Evolutionary conservation across 2,888 invertebrate species (phyloP).

Genomic region (Pachymerium ferrugineum): DNA sequence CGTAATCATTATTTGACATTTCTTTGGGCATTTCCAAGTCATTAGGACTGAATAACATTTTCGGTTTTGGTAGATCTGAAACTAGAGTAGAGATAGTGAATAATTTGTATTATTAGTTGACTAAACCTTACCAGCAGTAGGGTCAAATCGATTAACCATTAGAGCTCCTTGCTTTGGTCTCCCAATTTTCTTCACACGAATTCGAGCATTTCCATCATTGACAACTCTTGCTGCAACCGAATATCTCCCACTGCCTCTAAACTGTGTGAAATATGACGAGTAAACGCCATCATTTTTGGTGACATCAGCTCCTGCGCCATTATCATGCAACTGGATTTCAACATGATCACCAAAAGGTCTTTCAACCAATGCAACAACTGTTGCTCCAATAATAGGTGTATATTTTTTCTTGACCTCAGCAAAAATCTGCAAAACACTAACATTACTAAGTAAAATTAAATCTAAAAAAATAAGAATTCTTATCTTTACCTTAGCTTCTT

Average conservation of each 20-base stretch:
- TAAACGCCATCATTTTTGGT: slow-evolving; percentile 45
- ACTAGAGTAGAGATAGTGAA: not conserved
- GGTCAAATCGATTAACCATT: not conserved
- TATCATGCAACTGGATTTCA: slow-evolving; percentile 39
- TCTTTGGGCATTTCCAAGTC: not conserved
- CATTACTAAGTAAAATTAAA: not conserved
- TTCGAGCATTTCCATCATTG: slow-evolving; percentile 38
- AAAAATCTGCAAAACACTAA: slow-evolving; percentile 35
- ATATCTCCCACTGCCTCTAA: slow-evolving; percentile 42
- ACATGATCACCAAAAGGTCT: slow-evolving; percentile 38
- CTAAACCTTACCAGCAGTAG: not conserved
- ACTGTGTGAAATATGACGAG: slow-evolving; percentile 43
- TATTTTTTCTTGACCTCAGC: slow-evolving; percentile 40
- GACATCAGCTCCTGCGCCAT: slow-evolving; percentile 38
- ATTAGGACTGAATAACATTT: not conserved
- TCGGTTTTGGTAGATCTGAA: not conserved
- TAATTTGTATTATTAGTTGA: not conserved
- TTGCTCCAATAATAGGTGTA: slow-evolving; percentile 39
- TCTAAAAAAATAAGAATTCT: too few relatives aligned
- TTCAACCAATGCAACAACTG: slow-evolving; percentile 39
- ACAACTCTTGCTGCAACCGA: slow-evolving; percentile 41
- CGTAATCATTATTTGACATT: too few relatives aligned
- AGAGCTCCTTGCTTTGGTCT: not conserved
- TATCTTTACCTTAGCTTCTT: slow-evolving; percentile 32
- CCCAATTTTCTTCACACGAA: not conserved